A percentile compares a stretch with the other conserved stretches of the same genome.
Evolutionary conservation across 2,888 invertebrate genomes (phyloP).

Genomic region (Polydrusus cervinus): DNA sequence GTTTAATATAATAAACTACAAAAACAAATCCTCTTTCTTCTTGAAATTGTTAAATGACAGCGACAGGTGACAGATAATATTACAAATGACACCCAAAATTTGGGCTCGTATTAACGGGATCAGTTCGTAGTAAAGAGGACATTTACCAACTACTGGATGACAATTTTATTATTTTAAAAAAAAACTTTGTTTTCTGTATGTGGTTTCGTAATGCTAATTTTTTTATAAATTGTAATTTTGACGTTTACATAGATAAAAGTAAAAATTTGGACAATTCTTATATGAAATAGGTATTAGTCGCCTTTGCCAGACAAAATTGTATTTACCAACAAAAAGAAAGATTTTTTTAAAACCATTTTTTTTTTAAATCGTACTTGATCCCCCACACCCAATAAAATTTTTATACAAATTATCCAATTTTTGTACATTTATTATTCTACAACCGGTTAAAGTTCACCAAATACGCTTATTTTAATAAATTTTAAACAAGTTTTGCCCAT

Average conservation of each 20-base stretch:
- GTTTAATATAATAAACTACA: conserved; percentile 6
- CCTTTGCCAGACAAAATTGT: no score
- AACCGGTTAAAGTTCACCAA: conserved; percentile 4
- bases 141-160: conserved; percentile 1
- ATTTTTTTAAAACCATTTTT: no score
- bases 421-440: not conserved
- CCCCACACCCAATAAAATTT: not conserved
- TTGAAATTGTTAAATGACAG: conserved; percentile 3
- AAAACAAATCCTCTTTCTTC: not conserved
- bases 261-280: conserved; percentile 10
- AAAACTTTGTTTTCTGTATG: not conserved
- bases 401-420: conserved; percentile 1
- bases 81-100: conserved; percentile 14
- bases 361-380: not conserved
- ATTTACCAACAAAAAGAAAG: no score
- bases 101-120: not conserved
- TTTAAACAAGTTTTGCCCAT: not conserved
- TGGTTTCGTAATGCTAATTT: not conserved
- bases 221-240: conserved; percentile 26
- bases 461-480: conserved; percentile 9
- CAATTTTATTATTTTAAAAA: conserved; percentile 1
- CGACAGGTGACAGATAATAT: not conserved
- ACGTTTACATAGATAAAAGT: not conserved
- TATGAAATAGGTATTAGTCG: not conserved
- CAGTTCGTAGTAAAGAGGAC: conserved; percentile 3